These are phyloP conservation scores for Oryctolagus cuniculus DNA, from an alignment of 2,113 vertebrate species.

Conservation along the genomic window DNA sequence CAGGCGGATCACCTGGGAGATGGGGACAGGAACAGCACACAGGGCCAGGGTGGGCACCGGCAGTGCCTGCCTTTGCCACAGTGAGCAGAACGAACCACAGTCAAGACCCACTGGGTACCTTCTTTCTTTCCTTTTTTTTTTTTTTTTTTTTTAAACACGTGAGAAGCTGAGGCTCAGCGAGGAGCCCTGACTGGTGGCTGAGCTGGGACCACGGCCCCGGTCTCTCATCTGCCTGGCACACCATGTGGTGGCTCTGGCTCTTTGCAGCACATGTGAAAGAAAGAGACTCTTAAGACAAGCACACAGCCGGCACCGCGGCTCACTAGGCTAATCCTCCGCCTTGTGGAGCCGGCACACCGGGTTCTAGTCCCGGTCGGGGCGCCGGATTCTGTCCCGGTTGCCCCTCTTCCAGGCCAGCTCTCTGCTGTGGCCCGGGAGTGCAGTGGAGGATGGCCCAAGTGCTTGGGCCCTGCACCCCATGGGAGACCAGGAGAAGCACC, in stretches of 20 bases:
- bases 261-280: not conserved
- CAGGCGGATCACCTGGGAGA: not conserved
- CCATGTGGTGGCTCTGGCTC: not conserved
- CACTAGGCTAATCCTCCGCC: too few relatives aligned
- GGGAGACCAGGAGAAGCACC: too few relatives aligned
- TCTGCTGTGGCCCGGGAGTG: too few relatives aligned
- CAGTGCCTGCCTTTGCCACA: not conserved
- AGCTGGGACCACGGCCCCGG: not conserved
- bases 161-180: constrained; percentile 24
- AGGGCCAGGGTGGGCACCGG: not conserved
- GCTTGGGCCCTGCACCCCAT: too few relatives aligned
- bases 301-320: too few relatives aligned
- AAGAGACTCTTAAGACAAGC: constrained; percentile 13
- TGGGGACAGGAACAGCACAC: not conserved
- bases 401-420: too few relatives aligned
- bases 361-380: too few relatives aligned
- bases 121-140: too few relatives aligned
- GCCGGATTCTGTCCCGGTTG: too few relatives aligned
- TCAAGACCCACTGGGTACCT: not conserved
- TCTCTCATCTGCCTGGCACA: not conserved
- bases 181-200: not conserved
- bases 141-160: not conserved
- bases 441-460: too few relatives aligned
- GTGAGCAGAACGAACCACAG: not conserved
- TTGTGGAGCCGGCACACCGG: too few relatives aligned